Conservation (phyloP, 2,888 invertebrate genomes). For the Cryptocephalus moraei region DNA sequence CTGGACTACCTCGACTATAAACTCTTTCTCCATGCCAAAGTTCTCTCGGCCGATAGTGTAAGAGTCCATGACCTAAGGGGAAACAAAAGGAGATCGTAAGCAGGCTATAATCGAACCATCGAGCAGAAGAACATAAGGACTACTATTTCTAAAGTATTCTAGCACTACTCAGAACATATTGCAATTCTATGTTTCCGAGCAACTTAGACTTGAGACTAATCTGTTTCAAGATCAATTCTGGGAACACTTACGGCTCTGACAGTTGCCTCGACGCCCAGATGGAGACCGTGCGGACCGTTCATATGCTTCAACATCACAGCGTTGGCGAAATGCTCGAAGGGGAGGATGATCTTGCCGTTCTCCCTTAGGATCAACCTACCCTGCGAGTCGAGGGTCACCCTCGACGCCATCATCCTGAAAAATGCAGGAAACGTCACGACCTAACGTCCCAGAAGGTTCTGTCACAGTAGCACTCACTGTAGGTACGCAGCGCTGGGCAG, state of each 20-base stretch:
- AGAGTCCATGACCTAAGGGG: conserved; percentile 61
- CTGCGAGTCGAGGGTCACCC: conserved; percentile 74
- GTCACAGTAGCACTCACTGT: conserved; percentile 53
- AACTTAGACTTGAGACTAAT: too few species aligned
- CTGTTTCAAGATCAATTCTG: too few species aligned
- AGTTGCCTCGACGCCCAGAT: conserved; percentile 74
- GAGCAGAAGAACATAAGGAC: too few species aligned
- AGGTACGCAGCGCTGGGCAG: conserved; percentile 78
- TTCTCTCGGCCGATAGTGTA: conserved; percentile 75
- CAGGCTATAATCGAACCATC: too few species aligned
- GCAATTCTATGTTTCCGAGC: background rate
- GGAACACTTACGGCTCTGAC: conserved; percentile 62
- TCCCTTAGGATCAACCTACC: conserved; percentile 73
- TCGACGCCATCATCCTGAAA: conserved; percentile 74
- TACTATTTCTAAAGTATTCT: too few species aligned
- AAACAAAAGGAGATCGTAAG: background rate
- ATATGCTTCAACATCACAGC: conserved; percentile 86
- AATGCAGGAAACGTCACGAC: conserved; percentile 4
- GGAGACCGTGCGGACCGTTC: conserved; percentile 79
- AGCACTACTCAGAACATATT: background rate
- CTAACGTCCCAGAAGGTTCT: background rate
- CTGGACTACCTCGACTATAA: conserved; percentile 79
- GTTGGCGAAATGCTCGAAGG: conserved; percentile 84
- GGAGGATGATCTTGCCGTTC: conserved; percentile 80
- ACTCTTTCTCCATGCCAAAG: conserved; percentile 84